Evolutionary conservation across 2,113 vertebrate genomes (phyloP).

Genomic region (Muscicapa adusta): DNA sequence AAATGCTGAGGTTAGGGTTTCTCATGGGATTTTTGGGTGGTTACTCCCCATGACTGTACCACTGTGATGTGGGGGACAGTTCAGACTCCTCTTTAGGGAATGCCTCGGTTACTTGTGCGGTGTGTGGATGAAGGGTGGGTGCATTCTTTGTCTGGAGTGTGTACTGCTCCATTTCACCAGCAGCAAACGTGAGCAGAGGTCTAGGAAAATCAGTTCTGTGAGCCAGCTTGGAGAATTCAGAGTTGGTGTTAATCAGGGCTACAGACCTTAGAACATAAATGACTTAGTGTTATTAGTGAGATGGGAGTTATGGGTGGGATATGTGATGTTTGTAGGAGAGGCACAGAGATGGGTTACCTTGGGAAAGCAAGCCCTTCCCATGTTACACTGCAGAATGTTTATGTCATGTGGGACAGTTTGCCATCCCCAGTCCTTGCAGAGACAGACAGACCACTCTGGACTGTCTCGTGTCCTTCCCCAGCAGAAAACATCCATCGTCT

Average conservation of each 20-base stretch:
- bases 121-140: background rate
- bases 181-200: background rate
- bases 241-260: background rate
- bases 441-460: background rate
- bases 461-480: background rate
- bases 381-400: background rate
- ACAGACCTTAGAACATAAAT: fast-evolving
- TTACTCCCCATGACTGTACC: background rate
- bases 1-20: slow-evolving; percentile 1
- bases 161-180: background rate
- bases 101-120: fast-evolving
- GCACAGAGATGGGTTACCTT: too few species aligned
- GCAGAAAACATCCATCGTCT: background rate
- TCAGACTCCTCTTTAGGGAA: background rate
- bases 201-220: background rate
- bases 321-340: background rate
- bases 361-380: background rate
- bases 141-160: background rate
- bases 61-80: background rate
- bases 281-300: background rate
- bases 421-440: background rate
- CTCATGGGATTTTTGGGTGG: background rate
- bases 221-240: background rate
- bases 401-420: background rate
- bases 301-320: background rate